Conservation (phyloP, 2,888 invertebrate species). For the Pasiphila rectangulata region DNA sequence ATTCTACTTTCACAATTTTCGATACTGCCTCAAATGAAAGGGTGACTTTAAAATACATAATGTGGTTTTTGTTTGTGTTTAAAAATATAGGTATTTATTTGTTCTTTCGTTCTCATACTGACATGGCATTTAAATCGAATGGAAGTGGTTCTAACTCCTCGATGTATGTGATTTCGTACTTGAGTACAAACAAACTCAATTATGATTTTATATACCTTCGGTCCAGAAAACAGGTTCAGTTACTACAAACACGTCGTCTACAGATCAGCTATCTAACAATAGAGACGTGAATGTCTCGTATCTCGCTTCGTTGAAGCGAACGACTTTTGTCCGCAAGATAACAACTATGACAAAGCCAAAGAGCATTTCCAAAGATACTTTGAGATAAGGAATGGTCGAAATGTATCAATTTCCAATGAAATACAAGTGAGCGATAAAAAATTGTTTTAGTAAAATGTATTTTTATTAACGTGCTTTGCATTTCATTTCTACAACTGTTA, state of each 20-base stretch:
- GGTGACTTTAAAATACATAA: no score
- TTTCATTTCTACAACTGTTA: conserved; percentile 4
- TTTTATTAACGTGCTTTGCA: neutral
- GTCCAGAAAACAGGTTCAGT: conserved; percentile 5
- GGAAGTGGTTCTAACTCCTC: no score
- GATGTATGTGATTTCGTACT: no score
- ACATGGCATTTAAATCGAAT: no score
- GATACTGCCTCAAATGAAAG: no score
- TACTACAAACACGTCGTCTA: conserved; percentile 35
- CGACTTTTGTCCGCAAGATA: conserved; percentile 44
- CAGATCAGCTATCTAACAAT: conserved; percentile 47
- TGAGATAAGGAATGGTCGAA: conserved; percentile 18
- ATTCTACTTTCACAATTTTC: no score
- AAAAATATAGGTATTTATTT: no score
- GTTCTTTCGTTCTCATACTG: no score
- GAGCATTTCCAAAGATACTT: conserved; percentile 42
- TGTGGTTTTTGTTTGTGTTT: no score
- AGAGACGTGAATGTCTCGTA: conserved; percentile 47
- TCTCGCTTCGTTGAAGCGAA: conserved; percentile 41
- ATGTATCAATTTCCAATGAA: neutral
- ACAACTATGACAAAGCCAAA: conserved; percentile 47
- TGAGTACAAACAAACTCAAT: neutral
- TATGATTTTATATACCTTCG: neutral
- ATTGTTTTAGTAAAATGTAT: neutral
- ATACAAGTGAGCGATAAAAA: neutral